Evolutionary conservation across 2,797 vertebrate species (phyloP).

Genomic region (Periophthalmus magnuspinnatus): DNA sequence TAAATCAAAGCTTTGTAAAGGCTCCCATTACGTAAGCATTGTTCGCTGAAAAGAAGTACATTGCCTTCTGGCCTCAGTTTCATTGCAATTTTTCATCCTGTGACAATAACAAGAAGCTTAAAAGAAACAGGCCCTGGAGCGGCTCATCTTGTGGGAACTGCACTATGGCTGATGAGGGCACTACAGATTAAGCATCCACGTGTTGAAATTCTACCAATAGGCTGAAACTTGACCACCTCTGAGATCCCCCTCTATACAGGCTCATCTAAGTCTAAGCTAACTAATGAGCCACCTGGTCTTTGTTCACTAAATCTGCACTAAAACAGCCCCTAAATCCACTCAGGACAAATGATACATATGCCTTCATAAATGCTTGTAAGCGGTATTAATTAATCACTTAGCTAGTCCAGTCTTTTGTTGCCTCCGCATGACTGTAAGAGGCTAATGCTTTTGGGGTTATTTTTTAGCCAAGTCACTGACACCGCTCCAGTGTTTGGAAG

Average conservation of each 20-base stretch:
- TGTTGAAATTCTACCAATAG: constrained; percentile 77
- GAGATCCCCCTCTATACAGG: constrained; percentile 56
- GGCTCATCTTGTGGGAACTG: constrained; percentile 44
- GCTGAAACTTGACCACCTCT: constrained; percentile 74
- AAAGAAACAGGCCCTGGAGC: constrained; percentile 47
- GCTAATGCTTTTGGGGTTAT: constrained; percentile 45
- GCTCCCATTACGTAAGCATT: constrained; percentile 58
- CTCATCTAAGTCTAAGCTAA: constrained; percentile 58
- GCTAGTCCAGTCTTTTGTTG: constrained; percentile 55
- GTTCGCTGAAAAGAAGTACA: constrained; percentile 27
- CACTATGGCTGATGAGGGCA: constrained; percentile 47
- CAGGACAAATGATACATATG: constrained; percentile 71
- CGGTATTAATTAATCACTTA: constrained; percentile 74
- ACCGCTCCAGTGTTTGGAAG: constrained; percentile 24
- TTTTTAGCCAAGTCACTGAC: constrained; percentile 41
- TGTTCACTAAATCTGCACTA: constrained; percentile 75
- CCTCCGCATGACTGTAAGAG: constrained; percentile 47
- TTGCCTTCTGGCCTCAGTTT: constrained; percentile 43
- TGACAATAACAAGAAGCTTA: constrained; percentile 42
- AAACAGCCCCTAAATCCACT: constrained; percentile 64
- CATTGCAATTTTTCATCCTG: constrained; percentile 59
- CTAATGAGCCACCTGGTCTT: constrained; percentile 76
- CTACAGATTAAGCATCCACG: constrained; percentile 64
- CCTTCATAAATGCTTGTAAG: constrained; percentile 71
- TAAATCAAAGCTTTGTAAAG: constrained; percentile 31